phyloP scores from a whole-genome alignment of 1,140 invertebrate genomes.

The Drosophila littoralis region DNA sequence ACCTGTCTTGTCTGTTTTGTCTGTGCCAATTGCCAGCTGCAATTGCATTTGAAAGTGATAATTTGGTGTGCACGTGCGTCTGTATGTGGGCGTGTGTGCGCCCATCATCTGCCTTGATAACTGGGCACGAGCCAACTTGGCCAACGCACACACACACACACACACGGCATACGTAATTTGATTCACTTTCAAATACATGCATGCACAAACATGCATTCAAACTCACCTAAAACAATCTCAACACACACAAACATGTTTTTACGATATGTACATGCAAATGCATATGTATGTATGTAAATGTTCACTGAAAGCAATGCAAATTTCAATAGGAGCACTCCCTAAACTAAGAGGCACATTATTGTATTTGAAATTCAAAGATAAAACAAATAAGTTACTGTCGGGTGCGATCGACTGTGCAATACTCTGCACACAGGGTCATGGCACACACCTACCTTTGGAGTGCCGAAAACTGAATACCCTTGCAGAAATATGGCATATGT shows the following conservation, averaged over 20 bases:
- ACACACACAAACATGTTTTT: background rate
- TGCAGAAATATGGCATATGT: too few species aligned
- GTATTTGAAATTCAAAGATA: too few species aligned
- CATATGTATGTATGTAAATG: background rate
- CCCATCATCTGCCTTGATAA: slow-evolving; percentile 8
- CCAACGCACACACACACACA: slow-evolving; percentile 25
- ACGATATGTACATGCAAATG: background rate
- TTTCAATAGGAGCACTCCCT: background rate
- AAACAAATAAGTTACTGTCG: background rate
- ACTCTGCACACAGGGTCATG: too few species aligned
- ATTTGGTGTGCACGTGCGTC: slow-evolving; percentile 36
- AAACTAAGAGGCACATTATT: background rate
- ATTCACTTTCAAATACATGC: background rate
- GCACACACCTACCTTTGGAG: too few species aligned
- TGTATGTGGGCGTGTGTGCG: slow-evolving; percentile 5
- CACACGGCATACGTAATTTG: slow-evolving; percentile 10
- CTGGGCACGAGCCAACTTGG: slow-evolving; percentile 24
- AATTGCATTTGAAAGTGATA: slow-evolving; percentile 80
- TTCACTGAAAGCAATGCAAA: background rate
- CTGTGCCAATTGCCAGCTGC: slow-evolving; percentile 44
- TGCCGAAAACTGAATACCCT: too few species aligned
- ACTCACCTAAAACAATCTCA: slow-evolving; percentile 12
- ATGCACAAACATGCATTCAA: slow-evolving; percentile 25
- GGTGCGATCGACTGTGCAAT: too few species aligned
- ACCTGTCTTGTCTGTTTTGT: slow-evolving; percentile 19